Conservation (phyloP, 64 coral and sea anemone species). For the Actinia equina region DNA sequence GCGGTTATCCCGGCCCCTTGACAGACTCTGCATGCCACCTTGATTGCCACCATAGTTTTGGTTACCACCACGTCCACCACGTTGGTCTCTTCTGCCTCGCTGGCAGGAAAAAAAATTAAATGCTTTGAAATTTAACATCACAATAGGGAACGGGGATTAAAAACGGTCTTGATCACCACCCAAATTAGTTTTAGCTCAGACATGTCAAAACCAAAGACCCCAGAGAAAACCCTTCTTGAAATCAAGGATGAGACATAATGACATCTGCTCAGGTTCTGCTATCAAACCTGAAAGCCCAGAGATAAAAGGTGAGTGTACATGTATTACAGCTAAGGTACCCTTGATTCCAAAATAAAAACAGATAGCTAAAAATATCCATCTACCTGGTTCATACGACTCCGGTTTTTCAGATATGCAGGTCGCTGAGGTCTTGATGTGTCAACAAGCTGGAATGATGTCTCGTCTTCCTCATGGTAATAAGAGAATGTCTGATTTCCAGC, state of each 20-base stretch:
- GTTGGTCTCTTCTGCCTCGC: conserved; percentile 18
- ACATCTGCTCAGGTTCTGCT: no score
- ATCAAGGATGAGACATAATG: no score
- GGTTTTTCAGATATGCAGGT: conserved; percentile 88
- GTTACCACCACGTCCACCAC: conserved; percentile 7
- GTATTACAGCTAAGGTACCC: no score
- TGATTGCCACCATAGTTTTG: conserved; percentile 53
- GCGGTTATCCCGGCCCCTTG: conserved; percentile 65
- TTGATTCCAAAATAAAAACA: not conserved
- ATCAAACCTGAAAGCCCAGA: not conserved
- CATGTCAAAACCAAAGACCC: no score
- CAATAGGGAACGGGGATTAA: no score
- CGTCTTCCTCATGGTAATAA: conserved; percentile 98
- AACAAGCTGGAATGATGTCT: conserved; percentile 94
- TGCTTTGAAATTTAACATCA: no score
- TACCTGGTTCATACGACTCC: conserved; percentile 87
- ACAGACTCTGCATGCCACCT: conserved; percentile 80
- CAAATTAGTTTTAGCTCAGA: no score
- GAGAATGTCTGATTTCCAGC: conserved; percentile 94
- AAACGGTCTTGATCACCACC: no score
- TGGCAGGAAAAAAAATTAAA: not conserved
- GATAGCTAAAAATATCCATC: no score
- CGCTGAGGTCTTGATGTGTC: conserved; percentile 91
- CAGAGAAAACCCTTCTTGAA: no score
- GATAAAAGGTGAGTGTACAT: no score